Conservation (phyloP, 2,888 invertebrate genomes). For the Eurytoma adleriae region DNA sequence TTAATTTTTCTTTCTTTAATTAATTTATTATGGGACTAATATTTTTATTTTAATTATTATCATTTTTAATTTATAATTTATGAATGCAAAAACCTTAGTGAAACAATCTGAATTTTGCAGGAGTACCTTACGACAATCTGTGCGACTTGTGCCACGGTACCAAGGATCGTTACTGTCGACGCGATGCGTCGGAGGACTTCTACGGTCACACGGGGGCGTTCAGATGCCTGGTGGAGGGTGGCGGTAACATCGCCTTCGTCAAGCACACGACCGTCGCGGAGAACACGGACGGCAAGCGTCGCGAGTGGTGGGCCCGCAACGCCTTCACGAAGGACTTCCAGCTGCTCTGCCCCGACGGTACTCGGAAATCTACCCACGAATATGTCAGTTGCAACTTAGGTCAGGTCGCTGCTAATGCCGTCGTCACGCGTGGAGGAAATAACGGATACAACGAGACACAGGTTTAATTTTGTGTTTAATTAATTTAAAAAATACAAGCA, state of each 20-base stretch:
- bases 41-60: no score
- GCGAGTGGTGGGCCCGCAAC: constrained; percentile 96
- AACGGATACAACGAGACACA: constrained; percentile 84
- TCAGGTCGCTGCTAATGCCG: constrained; percentile 92
- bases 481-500: neutral
- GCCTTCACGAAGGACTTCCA: constrained; percentile 94
- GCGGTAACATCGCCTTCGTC: constrained; percentile 96
- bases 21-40: no score
- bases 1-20: no score
- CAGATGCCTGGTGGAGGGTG: constrained; percentile 94
- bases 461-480: constrained; percentile 26
- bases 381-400: constrained; percentile 93
- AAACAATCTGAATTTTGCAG: constrained; percentile 68
- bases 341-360: constrained; percentile 93
- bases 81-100: neutral
- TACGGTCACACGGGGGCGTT: constrained; percentile 94
- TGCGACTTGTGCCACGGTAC: constrained; percentile 95
- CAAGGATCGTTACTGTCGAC: constrained; percentile 86
- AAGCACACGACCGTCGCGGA: constrained; percentile 95
- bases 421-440: constrained; percentile 89
- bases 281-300: constrained; percentile 92
- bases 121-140: constrained; percentile 92
- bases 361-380: constrained; percentile 88
- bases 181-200: constrained; percentile 93
- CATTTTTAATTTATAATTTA: no score